phyloP scores from a whole-genome alignment of 37 sponge, comb jelly and placozoan species.

The Spongilla lacustris region DNA sequence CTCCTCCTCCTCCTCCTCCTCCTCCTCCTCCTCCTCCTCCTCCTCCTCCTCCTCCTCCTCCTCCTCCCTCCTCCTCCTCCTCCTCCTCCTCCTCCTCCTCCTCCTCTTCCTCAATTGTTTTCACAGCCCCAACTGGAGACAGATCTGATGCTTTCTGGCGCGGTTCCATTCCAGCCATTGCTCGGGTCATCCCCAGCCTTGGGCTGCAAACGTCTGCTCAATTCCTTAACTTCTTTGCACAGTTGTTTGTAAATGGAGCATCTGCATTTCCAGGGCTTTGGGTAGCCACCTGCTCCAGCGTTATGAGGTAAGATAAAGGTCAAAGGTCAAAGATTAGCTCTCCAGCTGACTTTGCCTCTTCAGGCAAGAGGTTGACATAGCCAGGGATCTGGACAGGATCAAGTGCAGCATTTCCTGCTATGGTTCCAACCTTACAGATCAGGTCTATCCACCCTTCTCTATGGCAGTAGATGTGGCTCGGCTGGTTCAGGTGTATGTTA shows the following conservation, averaged over 20 bases:
- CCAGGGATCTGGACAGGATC: neutral
- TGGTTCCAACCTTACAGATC: neutral
- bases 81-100: too few relatives aligned
- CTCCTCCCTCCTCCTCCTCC: too few relatives aligned
- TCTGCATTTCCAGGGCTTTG: neutral
- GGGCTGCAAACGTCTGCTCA: neutral
- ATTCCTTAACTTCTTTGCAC: neutral
- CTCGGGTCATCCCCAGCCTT: neutral
- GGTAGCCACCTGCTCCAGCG: neutral
- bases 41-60: too few relatives aligned
- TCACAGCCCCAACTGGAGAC: neutral
- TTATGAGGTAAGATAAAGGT: neutral
- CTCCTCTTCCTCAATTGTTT: too few relatives aligned
- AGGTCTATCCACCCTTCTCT: neutral
- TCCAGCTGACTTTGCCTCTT: too few relatives aligned
- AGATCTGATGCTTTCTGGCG: neutral
- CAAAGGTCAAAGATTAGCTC: neutral
- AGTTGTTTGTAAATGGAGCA: neutral
- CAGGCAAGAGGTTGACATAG: neutral
- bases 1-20: too few relatives aligned
- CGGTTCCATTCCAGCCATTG: neutral
- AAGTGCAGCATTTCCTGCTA: neutral
- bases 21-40: too few relatives aligned
- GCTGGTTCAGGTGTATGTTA: neutral
- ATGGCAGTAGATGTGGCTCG: neutral